Evolutionary conservation across 2,888 invertebrate genomes (phyloP).

Genomic region (Kuschelorhynchus macadamiae): DNA sequence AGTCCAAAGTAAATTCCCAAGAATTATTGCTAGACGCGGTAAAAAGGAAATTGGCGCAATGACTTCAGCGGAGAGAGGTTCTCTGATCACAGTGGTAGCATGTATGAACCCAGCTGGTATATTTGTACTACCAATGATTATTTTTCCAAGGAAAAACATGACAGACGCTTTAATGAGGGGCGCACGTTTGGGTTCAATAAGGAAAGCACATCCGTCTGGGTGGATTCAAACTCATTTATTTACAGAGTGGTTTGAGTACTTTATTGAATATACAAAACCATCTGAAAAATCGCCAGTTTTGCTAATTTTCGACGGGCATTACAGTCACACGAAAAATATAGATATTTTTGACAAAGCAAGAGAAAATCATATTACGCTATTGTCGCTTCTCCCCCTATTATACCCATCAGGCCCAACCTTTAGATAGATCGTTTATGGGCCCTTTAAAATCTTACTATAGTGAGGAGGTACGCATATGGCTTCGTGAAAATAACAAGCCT

Average conservation of each 20-base stretch:
- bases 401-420: constrained; percentile 57
- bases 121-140: constrained; percentile 14
- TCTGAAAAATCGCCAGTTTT: constrained; percentile 3
- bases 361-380: constrained; percentile 47
- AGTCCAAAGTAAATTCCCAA: no score
- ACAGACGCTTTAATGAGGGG: constrained; percentile 5
- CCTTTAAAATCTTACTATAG: constrained; percentile 57
- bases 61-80: constrained; percentile 4
- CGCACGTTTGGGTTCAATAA: constrained; percentile 4
- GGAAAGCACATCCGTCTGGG: constrained; percentile 3
- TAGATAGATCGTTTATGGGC: constrained; percentile 56
- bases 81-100: constrained; percentile 3
- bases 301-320: constrained; percentile 12
- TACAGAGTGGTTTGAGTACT: constrained; percentile 6
- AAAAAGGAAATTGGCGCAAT: constrained; percentile 5
- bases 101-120: constrained; percentile 8
- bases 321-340: constrained; percentile 6
- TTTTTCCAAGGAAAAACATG: constrained; percentile 9
- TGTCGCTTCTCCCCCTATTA: constrained; percentile 57
- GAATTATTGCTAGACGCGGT: no score
- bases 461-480: no score
- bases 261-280: constrained; percentile 5
- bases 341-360: constrained; percentile 3
- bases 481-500: no score
- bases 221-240: constrained; percentile 21